Evolutionary conservation across 1,140 invertebrate species (phyloP).

Genomic region (Papilio polyxenes): DNA sequence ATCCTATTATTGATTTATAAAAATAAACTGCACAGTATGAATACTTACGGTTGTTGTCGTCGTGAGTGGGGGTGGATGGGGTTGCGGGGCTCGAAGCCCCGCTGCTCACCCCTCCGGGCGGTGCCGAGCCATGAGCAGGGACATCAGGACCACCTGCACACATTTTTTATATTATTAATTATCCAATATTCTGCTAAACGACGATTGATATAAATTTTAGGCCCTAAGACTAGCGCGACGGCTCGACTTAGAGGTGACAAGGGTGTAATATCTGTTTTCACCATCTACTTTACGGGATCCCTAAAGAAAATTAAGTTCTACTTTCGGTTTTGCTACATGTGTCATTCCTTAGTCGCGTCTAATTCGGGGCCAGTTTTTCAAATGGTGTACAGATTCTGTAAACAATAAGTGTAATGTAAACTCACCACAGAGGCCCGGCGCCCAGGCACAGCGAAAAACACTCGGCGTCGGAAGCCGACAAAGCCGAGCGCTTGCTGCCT

Average conservation of each 20-base stretch:
- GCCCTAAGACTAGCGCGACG: too few relatives aligned
- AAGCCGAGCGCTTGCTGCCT: constrained; percentile 82
- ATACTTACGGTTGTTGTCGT: constrained; percentile 80
- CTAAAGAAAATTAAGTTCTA: too few relatives aligned
- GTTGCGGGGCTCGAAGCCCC: constrained; percentile 81
- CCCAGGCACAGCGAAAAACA: constrained; percentile 87
- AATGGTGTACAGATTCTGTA: neutral
- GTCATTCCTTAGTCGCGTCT: too few relatives aligned
- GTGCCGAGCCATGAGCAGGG: constrained; percentile 82
- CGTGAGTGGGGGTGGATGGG: constrained; percentile 70
- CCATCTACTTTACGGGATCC: too few relatives aligned
- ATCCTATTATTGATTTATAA: too few relatives aligned
- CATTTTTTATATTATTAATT: neutral
- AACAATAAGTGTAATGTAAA: constrained; percentile 7
- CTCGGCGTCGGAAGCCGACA: constrained; percentile 81
- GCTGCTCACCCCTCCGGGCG: constrained; percentile 78
- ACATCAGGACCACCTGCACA: constrained; percentile 83
- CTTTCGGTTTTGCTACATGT: too few relatives aligned
- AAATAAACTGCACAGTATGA: neutral
- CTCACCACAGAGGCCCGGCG: constrained; percentile 94
- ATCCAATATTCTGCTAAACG: neutral
- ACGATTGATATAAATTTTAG: too few relatives aligned
- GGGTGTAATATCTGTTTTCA: too few relatives aligned
- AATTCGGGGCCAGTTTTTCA: too few relatives aligned
- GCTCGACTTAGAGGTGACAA: too few relatives aligned